Conservation (phyloP, 1,140 invertebrate species). For the Telenomus remus region DNA sequence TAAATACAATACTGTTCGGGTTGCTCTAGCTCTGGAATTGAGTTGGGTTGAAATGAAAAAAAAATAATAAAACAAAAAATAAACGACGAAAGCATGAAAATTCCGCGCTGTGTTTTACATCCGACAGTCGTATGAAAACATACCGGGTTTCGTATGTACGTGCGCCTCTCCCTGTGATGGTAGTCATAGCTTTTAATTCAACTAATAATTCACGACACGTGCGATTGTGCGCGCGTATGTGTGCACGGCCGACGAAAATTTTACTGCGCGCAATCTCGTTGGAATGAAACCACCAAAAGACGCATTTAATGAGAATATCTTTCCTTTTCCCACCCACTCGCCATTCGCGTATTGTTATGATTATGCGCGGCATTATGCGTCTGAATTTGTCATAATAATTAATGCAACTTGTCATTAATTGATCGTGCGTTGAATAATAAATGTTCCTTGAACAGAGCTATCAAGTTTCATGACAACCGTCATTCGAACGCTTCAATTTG, state of each 20-base stretch:
- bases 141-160: slow-evolving; percentile 39
- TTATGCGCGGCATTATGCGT: neutral
- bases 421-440: too few relatives aligned
- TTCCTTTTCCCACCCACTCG: slow-evolving; percentile 12
- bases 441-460: too few relatives aligned
- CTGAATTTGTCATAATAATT: slow-evolving; percentile 29
- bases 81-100: slow-evolving; percentile 53
- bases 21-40: slow-evolving; percentile 49
- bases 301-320: slow-evolving; percentile 39
- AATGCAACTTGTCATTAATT: neutral
- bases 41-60: slow-evolving; percentile 37
- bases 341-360: neutral
- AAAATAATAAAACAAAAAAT: slow-evolving; percentile 53
- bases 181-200: slow-evolving; percentile 53
- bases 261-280: slow-evolving; percentile 39
- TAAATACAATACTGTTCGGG: slow-evolving; percentile 52
- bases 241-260: slow-evolving; percentile 24
- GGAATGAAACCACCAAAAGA: slow-evolving; percentile 37
- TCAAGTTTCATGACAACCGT: slow-evolving; percentile 6
- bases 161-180: slow-evolving; percentile 40
- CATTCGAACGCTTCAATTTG: neutral
- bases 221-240: slow-evolving; percentile 19
- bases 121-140: slow-evolving; percentile 50
- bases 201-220: slow-evolving; percentile 55
- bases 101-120: slow-evolving; percentile 51